phyloP scores from a whole-genome alignment of 2,888 invertebrate species.

The Microctonus aethiopoides region DNA sequence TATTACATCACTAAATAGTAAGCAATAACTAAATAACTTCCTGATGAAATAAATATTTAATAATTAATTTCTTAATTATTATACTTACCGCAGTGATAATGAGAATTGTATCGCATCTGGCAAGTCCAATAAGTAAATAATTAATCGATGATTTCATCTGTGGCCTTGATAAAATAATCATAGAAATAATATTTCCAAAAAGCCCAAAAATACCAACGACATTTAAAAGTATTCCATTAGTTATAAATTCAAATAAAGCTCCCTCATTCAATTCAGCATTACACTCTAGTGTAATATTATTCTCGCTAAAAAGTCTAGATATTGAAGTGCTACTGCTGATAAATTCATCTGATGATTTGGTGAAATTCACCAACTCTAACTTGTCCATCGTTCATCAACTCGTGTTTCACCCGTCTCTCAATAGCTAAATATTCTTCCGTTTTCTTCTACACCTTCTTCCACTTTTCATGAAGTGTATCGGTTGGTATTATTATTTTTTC shows the following conservation, averaged over 20 bases:
- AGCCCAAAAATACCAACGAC: constrained; percentile 85
- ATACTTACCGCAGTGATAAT: constrained; percentile 78
- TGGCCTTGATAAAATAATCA: constrained; percentile 89
- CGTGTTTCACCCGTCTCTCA: background rate
- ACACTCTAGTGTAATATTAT: constrained; percentile 42
- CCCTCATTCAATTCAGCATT: constrained; percentile 58
- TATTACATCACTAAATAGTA: too few relatives aligned
- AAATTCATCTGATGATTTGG: constrained; percentile 28
- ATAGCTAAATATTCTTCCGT: background rate
- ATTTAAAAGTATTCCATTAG: constrained; percentile 85
- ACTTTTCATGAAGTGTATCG: background rate
- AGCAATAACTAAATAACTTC: too few relatives aligned
- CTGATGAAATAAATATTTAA: too few relatives aligned
- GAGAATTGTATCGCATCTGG: constrained; percentile 91
- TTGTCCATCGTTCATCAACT: constrained; percentile 42
- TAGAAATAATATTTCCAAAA: constrained; percentile 89
- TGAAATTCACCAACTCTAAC: constrained; percentile 39
- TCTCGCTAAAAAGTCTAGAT: constrained; percentile 1
- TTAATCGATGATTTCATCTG: constrained; percentile 97
- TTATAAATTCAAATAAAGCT: constrained; percentile 80
- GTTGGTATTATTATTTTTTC: constrained; percentile 25
- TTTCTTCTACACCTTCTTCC: constrained; percentile 29
- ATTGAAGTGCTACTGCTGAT: background rate
- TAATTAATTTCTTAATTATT: too few relatives aligned
- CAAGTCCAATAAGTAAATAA: constrained; percentile 91